A percentile compares a stretch with the other conserved stretches of the same genome.
phyloP scores from a whole-genome alignment of 2,797 vertebrate genomes.

The Eptatretus atami region DNA sequence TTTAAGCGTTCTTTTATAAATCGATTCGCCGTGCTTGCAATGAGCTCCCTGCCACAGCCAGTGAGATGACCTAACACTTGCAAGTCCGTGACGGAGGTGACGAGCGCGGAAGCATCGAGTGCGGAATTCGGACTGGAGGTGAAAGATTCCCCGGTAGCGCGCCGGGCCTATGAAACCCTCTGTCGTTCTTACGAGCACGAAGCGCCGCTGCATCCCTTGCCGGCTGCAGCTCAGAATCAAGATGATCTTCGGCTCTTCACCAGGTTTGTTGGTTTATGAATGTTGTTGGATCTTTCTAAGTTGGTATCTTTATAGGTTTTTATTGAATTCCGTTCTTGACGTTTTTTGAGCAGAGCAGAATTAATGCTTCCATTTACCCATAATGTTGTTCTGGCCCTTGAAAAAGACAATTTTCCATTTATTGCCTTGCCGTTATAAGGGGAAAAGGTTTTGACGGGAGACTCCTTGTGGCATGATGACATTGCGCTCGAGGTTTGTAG shows the following conservation, averaged over 20 bases:
- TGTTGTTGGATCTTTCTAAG: too few species aligned
- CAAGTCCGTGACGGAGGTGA: constrained; percentile 20
- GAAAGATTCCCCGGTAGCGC: constrained; percentile 72
- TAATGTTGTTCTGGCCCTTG: too few species aligned
- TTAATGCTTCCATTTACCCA: too few species aligned
- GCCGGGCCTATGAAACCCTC: constrained; percentile 63
- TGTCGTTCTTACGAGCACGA: constrained; percentile 68
- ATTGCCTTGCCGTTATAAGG: too few species aligned
- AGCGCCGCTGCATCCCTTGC: constrained; percentile 56
- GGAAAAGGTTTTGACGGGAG: too few species aligned
- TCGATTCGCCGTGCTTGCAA: neutral
- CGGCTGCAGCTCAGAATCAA: constrained; percentile 52
- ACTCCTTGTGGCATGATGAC: too few species aligned
- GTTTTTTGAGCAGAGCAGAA: too few species aligned
- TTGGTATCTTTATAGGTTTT: too few species aligned
- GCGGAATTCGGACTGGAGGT: constrained; percentile 54
- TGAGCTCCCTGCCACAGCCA: constrained; percentile 21
- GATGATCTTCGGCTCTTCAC: constrained; percentile 71
- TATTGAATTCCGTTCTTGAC: too few species aligned
- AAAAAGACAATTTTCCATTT: too few species aligned
- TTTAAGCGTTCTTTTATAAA: neutral
- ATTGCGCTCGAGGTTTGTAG: too few species aligned
- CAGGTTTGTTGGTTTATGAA: constrained; percentile 14
- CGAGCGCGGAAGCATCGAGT: constrained; percentile 88
- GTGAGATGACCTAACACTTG: constrained; percentile 92